Base-by-base conservation (phyloP, 2,797 vertebrate species). In the Synanceia verrucosa region DNA sequence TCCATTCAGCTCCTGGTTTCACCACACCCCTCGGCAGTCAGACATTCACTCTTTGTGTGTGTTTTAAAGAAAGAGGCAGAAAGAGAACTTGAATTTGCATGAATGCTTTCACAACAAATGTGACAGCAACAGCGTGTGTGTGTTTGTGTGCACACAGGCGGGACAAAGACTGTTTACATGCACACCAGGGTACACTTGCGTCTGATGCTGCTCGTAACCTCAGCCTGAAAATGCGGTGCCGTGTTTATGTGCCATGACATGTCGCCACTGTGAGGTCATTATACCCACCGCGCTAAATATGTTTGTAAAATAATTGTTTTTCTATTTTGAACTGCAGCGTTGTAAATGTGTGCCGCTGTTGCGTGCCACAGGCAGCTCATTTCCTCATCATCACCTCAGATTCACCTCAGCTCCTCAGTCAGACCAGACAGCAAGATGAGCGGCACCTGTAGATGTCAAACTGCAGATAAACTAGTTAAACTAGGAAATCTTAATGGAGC, bases 121-220 rank as follows among this genome's bases (percentile, higher is more conserved):
- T 76, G 78, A 70, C 62, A 43, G 65, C 31, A 53, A 44, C 50
- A 10, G 31, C 9, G 37, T n/a, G 37, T 0, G 48, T 9, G 55
- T 47, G 44, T 78, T 41, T 64, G 63, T n/a, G n/a, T n/a, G n/a
- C n/a, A n/a, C n/a, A n/a, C 48, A 51, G 60, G 53, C 23, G 33
- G 79, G 76, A 86, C 71, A 70, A 70, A 80, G 71, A 68, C 48
- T 85, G 78, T 84, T 85, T 77, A 86, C 72, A 74, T 57, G 66
- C 63, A 41, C 47, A 26, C 56, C 39, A 19, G 39, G 4, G 33
- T 37, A 58, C 75, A 41, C 73, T 72, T 60, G 34, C 60, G 53
- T 79, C 60, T 47, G 55, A 78, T 63, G 55, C 70, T 65, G 14
- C 62, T 78, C 68, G 28, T 59, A 75, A 69, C 70, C 55, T 78